Conservation (phyloP, 2,113 vertebrate species). For the Ellobius talpinus region DNA sequence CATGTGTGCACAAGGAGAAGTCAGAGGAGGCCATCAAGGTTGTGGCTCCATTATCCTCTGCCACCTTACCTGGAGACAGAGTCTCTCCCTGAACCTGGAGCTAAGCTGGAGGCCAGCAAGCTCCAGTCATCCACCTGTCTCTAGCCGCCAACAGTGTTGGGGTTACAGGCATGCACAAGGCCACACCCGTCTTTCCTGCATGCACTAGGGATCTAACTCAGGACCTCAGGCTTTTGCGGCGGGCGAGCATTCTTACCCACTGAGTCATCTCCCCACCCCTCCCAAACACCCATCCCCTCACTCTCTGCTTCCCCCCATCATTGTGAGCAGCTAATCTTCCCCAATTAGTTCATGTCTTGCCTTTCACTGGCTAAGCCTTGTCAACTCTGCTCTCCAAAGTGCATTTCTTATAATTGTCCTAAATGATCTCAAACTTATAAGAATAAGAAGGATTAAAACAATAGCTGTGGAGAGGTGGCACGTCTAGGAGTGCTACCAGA, state of each 20-base stretch:
- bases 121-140: neutral
- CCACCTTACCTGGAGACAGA: neutral
- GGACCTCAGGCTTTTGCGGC: neutral
- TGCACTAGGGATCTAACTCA: neutral
- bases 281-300: neutral
- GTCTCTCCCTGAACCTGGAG: neutral
- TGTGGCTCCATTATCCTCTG: too few species aligned
- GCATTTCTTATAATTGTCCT: conserved; percentile 8
- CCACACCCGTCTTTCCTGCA: neutral
- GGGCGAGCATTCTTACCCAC: neutral
- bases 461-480: neutral
- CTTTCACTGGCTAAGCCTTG: neutral
- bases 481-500: neutral
- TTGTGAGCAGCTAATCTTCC: neutral
- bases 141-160: neutral
- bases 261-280: neutral
- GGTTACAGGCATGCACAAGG: neutral
- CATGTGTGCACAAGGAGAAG: neutral
- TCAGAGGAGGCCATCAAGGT: too few species aligned
- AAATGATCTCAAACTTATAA: neutral
- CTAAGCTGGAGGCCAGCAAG: neutral
- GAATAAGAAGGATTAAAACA: neutral
- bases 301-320: neutral
- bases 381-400: conserved; percentile 24
- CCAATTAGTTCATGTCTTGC: neutral